These are phyloP conservation scores for Gnathonemus echidnorhynchus DNA, from an alignment of 2,113 vertebrate genomes.

Conservation along the genomic window DNA sequence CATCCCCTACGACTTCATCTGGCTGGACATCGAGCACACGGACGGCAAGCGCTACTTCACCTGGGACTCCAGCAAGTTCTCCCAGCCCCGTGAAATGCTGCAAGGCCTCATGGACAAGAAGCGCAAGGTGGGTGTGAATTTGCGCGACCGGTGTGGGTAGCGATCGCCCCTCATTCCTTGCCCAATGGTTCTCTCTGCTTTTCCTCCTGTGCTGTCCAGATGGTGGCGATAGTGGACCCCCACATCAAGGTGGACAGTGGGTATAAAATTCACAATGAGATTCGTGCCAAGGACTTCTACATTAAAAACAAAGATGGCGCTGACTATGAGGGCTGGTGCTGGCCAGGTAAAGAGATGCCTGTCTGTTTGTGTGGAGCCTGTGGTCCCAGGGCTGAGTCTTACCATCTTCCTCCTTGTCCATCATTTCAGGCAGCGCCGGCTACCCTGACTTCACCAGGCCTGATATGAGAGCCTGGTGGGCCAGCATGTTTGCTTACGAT, in stretches of 20 bases:
- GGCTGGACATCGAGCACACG: slow-evolving; percentile 91
- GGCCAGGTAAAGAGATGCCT: slow-evolving; percentile 71
- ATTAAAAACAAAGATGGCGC: slow-evolving; percentile 80
- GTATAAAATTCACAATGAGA: slow-evolving; percentile 77
- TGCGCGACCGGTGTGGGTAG: too few relatives aligned
- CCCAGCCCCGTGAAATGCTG: slow-evolving; percentile 71
- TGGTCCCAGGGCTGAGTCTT: not conserved
- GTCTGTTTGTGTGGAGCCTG: not conserved
- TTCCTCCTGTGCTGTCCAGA: slow-evolving; percentile 46
- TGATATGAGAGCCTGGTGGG: slow-evolving; percentile 79
- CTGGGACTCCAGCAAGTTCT: slow-evolving; percentile 84
- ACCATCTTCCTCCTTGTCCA: not conserved
- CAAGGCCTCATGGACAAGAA: slow-evolving; percentile 66
- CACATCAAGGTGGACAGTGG: slow-evolving; percentile 84
- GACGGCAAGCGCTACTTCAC: slow-evolving; percentile 95
- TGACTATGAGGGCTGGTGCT: slow-evolving; percentile 92
- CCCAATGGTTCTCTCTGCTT: not conserved
- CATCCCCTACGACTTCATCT: slow-evolving; percentile 83
- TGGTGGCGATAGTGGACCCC: slow-evolving; percentile 88
- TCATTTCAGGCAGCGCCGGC: slow-evolving; percentile 64
- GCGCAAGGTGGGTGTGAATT: slow-evolving; percentile 61
- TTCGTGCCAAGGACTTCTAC: slow-evolving; percentile 67
- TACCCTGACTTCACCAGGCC: slow-evolving; percentile 83
- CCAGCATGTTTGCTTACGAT: slow-evolving; percentile 77
- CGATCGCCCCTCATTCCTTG: not conserved